Evolutionary conservation across 2,113 vertebrate genomes (phyloP).

Genomic region (Patagioenas fasciata): DNA sequence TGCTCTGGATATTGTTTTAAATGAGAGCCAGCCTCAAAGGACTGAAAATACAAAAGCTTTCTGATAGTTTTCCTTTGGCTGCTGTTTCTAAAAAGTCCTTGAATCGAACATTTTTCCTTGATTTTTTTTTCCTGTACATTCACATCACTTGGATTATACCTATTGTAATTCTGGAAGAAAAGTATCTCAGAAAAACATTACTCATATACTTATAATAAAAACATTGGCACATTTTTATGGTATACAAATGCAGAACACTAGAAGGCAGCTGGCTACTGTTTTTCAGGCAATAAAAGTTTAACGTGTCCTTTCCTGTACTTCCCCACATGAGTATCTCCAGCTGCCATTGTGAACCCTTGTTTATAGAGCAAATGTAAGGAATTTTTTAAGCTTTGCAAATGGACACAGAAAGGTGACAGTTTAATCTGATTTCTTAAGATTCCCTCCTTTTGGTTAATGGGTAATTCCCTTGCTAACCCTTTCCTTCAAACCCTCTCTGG

Average conservation of each 20-base stretch:
- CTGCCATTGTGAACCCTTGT: neutral
- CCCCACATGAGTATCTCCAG: neutral
- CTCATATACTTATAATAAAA: neutral
- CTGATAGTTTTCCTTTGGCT: neutral
- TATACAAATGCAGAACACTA: neutral
- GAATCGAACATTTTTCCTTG: neutral
- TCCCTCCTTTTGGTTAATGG: neutral
- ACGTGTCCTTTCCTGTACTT: neutral
- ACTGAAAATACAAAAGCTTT: neutral
- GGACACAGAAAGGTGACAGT: neutral
- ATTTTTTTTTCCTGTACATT: rapidly evolving
- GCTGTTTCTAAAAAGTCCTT: neutral
- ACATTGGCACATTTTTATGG: neutral
- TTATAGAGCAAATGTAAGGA: neutral
- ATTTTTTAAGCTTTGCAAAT: neutral
- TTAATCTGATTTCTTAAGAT: neutral
- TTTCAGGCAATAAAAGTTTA: neutral
- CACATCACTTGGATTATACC: neutral
- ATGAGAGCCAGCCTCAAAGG: neutral
- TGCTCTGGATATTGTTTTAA: neutral
- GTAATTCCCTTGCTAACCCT: neutral
- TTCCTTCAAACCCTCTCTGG: neutral
- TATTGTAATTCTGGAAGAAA: neutral
- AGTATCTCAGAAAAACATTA: neutral
- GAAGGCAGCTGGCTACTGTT: neutral